Base-by-base conservation (phyloP, 1,140 invertebrate species). In the Mizuhopecten yessoensis region DNA sequence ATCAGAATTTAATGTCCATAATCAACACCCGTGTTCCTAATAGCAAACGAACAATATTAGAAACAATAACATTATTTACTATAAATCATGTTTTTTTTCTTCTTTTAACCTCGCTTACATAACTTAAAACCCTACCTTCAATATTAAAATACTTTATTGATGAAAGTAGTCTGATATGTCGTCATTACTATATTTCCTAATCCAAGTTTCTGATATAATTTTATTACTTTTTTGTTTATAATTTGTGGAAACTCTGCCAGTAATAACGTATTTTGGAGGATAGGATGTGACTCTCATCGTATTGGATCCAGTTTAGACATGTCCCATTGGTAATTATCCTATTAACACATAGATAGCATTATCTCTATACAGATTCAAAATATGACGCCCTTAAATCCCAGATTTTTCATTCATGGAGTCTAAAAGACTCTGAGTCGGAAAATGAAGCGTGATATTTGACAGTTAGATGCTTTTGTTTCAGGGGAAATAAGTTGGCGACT, bases 391-490 rank as follows among this genome's bases (percentile, higher is more conserved):
- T 5, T 23, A 75, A 75, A 29, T 75, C 29, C 57, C n/a, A 75
- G n/a, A 29, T 75, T 75, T 5, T 75, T 75, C n/a, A 75, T 75
- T 75, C 57, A 75, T 75, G 57, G 11, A 75, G 15, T 29, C 15
- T 29, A 75, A 75, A n/a, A 75, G 11, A 75, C 57, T n/a, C 57
- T 29, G n/a, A 75, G 45, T 49, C 45, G 20, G 23, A 75, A 75
- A 75, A n/a, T 29, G 57, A 75, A n/a, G 57, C 57, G 57, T 75
- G 57, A 75, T 75, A 29, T 75, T 75, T 75, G 5, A 75, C 57
- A 75, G 15, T 75, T 75, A 75, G 23, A 75, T 75, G 57, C 29
- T 23, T 75, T 75, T 75, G 57, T 75, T 75, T 75, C 57, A 75
- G 57, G 23, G 57, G 9, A 29, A 75, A 75, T 23, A 29, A 75